Conservation (phyloP, 2,797 vertebrate species). For the Myotis myotis region DNA sequence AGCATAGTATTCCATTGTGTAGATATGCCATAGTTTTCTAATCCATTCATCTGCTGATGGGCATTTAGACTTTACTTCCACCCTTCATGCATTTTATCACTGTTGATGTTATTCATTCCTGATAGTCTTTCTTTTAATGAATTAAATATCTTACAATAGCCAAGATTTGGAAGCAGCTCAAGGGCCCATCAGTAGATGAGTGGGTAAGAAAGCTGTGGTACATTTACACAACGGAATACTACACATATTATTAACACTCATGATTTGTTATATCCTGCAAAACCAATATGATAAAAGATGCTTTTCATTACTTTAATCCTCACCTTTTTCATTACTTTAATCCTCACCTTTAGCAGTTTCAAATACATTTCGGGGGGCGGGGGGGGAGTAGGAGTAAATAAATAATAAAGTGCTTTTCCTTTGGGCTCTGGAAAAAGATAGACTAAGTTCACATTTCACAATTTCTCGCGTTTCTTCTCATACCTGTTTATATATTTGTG, state of each 20-base stretch:
- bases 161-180: not conserved
- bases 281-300: conserved; percentile 59
- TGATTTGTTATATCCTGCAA: conserved; percentile 48
- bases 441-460: conserved; percentile 55
- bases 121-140: conserved; percentile 32
- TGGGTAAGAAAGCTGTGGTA: no score
- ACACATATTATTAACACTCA: not conserved
- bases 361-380: not conserved
- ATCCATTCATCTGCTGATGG: no score
- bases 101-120: not conserved
- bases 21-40: no score
- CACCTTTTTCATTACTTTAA: conserved; percentile 57
- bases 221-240: no score
- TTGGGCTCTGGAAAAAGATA: conserved; percentile 53
- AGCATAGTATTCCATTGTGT: no score
- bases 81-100: not conserved
- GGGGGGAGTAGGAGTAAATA: conserved; percentile 45
- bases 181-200: no score
- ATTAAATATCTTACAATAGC: conserved; percentile 9
- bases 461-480: conserved; percentile 56
- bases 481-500: conserved; percentile 61
- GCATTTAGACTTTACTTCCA: not conserved
- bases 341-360: conserved; percentile 47
- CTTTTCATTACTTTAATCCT: conserved; percentile 61
- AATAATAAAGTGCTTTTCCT: conserved; percentile 63